Base-by-base conservation (phyloP, 1,140 invertebrate species). In the Lucilia cuprina region DNA sequence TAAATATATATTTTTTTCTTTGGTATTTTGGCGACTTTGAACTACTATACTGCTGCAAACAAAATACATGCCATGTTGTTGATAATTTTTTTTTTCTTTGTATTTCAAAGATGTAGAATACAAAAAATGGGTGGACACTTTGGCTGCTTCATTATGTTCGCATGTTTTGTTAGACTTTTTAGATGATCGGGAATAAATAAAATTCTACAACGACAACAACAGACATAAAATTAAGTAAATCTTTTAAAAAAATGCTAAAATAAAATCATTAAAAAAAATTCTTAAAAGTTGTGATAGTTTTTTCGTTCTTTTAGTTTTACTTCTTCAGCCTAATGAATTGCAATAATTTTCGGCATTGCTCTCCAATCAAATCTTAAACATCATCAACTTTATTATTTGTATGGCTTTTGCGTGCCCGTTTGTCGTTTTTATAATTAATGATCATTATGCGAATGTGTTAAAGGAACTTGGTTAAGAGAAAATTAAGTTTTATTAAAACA, bases 71-170 rank as follows among this genome's bases (percentile, higher is more conserved):
- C 50, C 50, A 55, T 55, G 14, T 60, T 60, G 55, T 60, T 60
- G 25, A 30, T 30, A 30, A 30, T 60, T 60, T 17, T 60, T n/a
- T 60, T 60, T 17, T 60, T n/a, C 3, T n/a, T 60, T n/a, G 19
- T 80, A 4, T 80, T 49, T 80, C 2, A 21, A 21, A 70, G 65
- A 2, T 25, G 65, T 70, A 19, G 65, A 25, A 19, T 70, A 70
- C 17, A 19, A 80, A 80, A 30, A 80, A 80, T 80, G 77, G 77
- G 77, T 80, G 77, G 77, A 80, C 77, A 80, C 77, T 80, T 80
- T 80, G 77, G 77, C 41, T 80, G 77, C 77, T 80, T 80, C 77
- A 80, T 80, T 80, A 80, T 80, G 77, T 80, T 80, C 77, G 77
- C 77, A 80, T 80, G 77, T 80, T 80, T 80, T 80, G 21, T 80